Evolutionary conservation across 2,113 vertebrate species (phyloP), one percentile per base, ranked within the genome.

Genomic region (Saguinus midas): DNA sequence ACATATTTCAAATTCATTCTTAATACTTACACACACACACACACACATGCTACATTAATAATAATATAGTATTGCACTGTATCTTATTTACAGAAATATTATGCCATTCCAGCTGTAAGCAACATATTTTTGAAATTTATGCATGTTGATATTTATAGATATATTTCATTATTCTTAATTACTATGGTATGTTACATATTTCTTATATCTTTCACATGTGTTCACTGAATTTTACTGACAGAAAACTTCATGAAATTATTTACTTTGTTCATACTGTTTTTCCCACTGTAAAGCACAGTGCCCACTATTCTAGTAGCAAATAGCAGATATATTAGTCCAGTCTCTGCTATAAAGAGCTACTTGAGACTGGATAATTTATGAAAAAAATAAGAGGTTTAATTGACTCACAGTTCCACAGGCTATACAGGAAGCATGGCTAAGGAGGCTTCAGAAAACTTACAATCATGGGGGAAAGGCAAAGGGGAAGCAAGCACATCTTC

Each of bases 191-290:
- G 64, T 79, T 68, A 75, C 4, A 61, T 40, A 43, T 55, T 93
- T 20, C 0, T 93, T 86, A 83, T 29, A 23, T 90, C 32, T 80
- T 96, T 84, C 8, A 50, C 16, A 55, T 90, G 20, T 84, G 25
- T 76, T n/a, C 40, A 70, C 43, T 89, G 50, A 72, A 52, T 75
- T 25, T 52, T 50, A 91, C 10, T 93, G 35, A 91, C 52, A 92
- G n/a, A 92, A 92, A 95, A 64, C 48, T 72, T 84, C 12, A 20
- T 57, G 11, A 85, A 87, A 92, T 52, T 43, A 45, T 48, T 64
- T 32, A 68, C 21, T 73, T 79, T n/a, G 16, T 76, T 57, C 43
- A 68, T 1, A 23, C 76, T 94, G 18, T 87, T 83, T 92, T 35
- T 52, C 61, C 40, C 35, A 58, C 6, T 61, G 37, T 23, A 45